phyloP scores from a whole-genome alignment of 2,797 vertebrate genomes.

The Chloroceryle amazona region DNA sequence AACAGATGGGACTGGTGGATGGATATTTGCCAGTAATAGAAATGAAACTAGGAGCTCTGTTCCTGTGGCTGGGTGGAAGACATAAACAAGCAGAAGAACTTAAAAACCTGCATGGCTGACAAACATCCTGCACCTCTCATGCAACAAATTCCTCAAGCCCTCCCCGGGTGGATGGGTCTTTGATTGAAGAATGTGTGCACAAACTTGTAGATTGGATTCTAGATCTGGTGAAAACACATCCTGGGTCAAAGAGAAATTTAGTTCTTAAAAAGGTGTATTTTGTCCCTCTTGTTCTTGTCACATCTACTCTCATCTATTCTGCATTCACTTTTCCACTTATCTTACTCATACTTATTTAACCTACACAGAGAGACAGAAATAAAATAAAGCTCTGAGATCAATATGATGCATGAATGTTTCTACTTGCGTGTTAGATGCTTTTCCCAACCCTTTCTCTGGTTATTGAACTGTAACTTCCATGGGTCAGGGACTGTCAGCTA shows the following conservation, averaged over 20 bases:
- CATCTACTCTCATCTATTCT: background rate
- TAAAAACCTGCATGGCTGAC: background rate
- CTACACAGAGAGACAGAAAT: background rate
- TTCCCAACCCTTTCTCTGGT: background rate
- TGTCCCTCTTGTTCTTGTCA: background rate
- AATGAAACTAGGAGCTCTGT: conserved; percentile 5
- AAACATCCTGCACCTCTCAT: background rate
- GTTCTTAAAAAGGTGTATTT: background rate
- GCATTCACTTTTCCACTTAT: background rate
- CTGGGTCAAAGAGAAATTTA: background rate
- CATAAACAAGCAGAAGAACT: conserved; percentile 2
- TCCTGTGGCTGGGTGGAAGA: background rate
- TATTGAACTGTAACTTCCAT: conserved; percentile 9
- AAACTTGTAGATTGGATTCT: background rate
- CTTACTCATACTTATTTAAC: background rate
- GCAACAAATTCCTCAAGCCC: background rate
- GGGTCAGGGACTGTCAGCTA: background rate
- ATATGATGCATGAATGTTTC: background rate
- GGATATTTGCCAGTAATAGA: conserved; percentile 40
- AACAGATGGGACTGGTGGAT: conserved; percentile 8
- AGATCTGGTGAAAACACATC: background rate
- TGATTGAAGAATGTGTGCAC: background rate
- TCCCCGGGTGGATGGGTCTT: background rate
- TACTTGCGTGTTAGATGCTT: background rate
- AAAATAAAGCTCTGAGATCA: background rate